phyloP scores from a whole-genome alignment of 2,888 invertebrate species.

The Drosophila pegasa region DNA sequence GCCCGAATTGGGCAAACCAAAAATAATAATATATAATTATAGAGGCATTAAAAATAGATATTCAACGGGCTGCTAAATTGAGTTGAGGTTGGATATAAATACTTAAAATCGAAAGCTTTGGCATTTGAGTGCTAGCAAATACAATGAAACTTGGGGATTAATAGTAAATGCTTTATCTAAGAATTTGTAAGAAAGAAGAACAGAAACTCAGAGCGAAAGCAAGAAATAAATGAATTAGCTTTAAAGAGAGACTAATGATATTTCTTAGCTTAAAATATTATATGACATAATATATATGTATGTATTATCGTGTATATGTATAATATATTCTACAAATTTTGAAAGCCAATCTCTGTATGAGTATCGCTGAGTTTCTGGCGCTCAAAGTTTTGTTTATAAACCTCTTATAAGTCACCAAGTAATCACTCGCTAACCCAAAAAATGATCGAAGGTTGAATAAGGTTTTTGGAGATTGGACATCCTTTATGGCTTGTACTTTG shows the following conservation, averaged over 20 bases:
- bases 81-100: too few species aligned
- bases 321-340: too few species aligned
- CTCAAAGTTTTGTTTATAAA: too few species aligned
- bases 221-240: neutral
- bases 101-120: neutral
- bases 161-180: neutral
- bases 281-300: neutral
- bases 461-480: too few species aligned
- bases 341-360: too few species aligned
- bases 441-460: too few species aligned
- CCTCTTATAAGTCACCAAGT: too few species aligned
- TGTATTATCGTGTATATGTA: neutral
- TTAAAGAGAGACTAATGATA: neutral
- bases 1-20: slow-evolving; percentile 1
- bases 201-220: neutral
- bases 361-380: too few species aligned
- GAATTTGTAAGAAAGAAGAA: neutral
- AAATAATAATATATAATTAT: slow-evolving; percentile 2
- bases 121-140: neutral
- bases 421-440: too few species aligned
- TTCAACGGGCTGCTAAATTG: neutral
- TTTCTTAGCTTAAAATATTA: neutral
- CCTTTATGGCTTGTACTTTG: too few species aligned
- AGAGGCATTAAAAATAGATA: neutral
- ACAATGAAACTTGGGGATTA: neutral